Percentiles rank a stretch among this genome's conserved stretches.
phyloP scores from a whole-genome alignment of 92 coral and sea anemone species.

The Siderastrea siderea region DNA sequence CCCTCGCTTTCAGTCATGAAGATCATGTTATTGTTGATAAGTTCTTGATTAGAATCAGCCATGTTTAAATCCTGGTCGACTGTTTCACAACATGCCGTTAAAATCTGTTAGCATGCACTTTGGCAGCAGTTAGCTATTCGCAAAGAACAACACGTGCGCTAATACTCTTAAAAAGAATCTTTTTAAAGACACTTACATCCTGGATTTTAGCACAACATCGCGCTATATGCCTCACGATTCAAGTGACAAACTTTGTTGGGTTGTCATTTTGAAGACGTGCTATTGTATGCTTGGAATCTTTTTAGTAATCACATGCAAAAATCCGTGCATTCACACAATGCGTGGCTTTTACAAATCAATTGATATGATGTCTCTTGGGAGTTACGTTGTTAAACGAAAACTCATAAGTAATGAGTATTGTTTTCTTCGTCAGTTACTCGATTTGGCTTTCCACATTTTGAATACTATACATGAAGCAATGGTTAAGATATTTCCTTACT shows the following conservation, averaged over 20 bases:
- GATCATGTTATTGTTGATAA: slow-evolving; percentile 10
- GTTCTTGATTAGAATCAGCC: slow-evolving; percentile 5
- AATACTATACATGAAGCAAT: too few species aligned
- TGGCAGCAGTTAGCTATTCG: too few species aligned
- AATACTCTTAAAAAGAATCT: neutral
- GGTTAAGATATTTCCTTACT: too few species aligned
- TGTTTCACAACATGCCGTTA: neutral
- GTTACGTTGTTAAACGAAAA: neutral
- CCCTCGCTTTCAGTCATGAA: neutral
- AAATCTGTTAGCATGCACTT: neutral
- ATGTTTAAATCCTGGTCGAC: neutral
- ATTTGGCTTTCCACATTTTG: neutral
- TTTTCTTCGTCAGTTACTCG: neutral
- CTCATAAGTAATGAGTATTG: neutral
- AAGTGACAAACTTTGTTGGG: neutral
- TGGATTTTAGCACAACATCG: neutral
- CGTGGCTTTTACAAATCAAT: neutral
- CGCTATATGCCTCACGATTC: neutral
- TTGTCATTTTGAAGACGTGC: neutral
- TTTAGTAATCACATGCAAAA: slow-evolving; percentile 22
- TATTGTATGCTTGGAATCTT: slow-evolving; percentile 21
- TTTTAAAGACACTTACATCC: neutral
- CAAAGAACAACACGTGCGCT: neutral
- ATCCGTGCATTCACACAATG: neutral
- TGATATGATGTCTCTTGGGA: slow-evolving; percentile 19